These are phyloP conservation scores for Drymonia ruficornis DNA, from an alignment of 2,888 invertebrate species.

Conservation along the genomic window DNA sequence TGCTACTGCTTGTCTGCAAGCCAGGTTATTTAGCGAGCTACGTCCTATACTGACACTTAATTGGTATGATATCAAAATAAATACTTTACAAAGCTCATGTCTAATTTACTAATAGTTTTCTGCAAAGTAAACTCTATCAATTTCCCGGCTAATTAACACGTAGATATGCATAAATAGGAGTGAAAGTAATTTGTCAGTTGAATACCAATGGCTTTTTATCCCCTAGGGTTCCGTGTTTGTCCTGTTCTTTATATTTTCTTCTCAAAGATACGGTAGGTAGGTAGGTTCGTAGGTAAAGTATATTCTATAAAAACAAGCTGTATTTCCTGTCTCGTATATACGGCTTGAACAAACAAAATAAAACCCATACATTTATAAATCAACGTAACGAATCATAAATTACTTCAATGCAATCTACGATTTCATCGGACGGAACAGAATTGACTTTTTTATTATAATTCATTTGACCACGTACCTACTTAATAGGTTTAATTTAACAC, in stretches of 20 bases:
- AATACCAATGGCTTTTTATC: not conserved
- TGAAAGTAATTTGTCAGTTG: not conserved
- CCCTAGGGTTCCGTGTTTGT: not conserved
- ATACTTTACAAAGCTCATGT: not conserved
- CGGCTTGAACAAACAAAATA: not conserved
- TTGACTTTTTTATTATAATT: constrained; percentile 5
- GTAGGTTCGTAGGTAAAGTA: not conserved
- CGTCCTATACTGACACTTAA: not conserved
- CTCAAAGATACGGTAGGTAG: not conserved
- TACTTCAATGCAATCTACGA: constrained; percentile 25
- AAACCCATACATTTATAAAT: constrained; percentile 7
- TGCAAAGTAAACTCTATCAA: not conserved
- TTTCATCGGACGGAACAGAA: constrained; percentile 23
- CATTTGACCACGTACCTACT: not conserved
- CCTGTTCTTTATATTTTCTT: not conserved
- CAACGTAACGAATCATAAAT: constrained; percentile 33
- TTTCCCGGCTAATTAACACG: not conserved
- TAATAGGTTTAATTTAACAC: not conserved
- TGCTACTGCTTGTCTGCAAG: no score
- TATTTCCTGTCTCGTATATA: not conserved
- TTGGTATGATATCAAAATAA: not conserved
- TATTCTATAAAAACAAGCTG: not conserved
- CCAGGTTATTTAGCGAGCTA: no score
- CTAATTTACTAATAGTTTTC: not conserved
- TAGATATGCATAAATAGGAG: not conserved